A percentile compares a stretch with the other conserved stretches of the same genome.
Conservation (phyloP, 1,140 invertebrate genomes). For the Rhyacophila brunnea region DNA sequence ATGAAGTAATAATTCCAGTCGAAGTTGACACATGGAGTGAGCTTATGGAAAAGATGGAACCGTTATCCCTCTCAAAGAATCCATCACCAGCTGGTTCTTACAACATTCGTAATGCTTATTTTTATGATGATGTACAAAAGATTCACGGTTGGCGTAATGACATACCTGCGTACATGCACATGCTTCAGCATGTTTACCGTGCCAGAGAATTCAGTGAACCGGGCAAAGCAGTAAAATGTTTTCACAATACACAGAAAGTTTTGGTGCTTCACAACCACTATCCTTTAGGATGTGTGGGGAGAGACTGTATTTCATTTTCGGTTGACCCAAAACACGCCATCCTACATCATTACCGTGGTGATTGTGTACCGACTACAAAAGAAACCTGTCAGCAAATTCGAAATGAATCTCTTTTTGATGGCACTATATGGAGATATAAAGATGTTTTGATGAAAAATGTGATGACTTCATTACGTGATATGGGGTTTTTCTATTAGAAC, state of each 20-base stretch:
- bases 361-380: slow-evolving; percentile 43
- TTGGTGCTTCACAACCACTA: slow-evolving; percentile 55
- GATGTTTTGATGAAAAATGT: background rate
- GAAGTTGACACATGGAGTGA: slow-evolving; percentile 73
- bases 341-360: slow-evolving; percentile 55
- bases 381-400: slow-evolving; percentile 1
- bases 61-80: slow-evolving; percentile 68
- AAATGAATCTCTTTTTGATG: slow-evolving; percentile 11
- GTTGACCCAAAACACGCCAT: slow-evolving; percentile 47
- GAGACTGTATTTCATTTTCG: slow-evolving; percentile 42
- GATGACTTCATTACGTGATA: too few relatives aligned
- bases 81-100: slow-evolving; percentile 73
- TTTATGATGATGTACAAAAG: slow-evolving; percentile 83
- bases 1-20: slow-evolving; percentile 94
- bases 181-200: slow-evolving; percentile 51
- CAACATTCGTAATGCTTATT: slow-evolving; percentile 92
- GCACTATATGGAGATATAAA: slow-evolving; percentile 9
- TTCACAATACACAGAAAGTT: slow-evolving; percentile 48
- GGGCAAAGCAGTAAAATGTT: slow-evolving; percentile 51
- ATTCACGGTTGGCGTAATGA: slow-evolving; percentile 77
- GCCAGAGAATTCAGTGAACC: slow-evolving; percentile 48
- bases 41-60: slow-evolving; percentile 72
- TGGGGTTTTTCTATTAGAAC: too few relatives aligned
- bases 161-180: slow-evolving; percentile 49
- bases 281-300: slow-evolving; percentile 46